Evolutionary conservation across 2,113 vertebrate genomes (phyloP).

Genomic region (Ammodytes dubius): DNA sequence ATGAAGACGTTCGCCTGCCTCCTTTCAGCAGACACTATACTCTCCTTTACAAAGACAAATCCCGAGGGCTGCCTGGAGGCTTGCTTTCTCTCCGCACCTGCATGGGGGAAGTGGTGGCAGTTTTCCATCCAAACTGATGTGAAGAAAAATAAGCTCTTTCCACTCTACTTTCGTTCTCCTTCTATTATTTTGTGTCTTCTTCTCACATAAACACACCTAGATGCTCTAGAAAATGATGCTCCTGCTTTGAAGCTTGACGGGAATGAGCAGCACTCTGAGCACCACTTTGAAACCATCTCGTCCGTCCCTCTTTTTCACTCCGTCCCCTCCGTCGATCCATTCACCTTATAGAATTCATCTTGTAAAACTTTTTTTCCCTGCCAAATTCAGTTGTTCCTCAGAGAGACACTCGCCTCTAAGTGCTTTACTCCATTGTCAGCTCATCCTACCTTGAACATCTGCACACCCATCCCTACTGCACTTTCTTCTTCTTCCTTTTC

Average conservation of each 20-base stretch:
- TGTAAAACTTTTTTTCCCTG: background rate
- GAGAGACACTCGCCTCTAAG: background rate
- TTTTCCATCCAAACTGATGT: conserved; percentile 8
- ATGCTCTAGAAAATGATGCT: background rate
- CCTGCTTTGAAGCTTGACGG: background rate
- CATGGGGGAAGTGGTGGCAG: background rate
- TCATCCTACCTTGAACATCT: background rate
- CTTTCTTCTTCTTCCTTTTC: background rate
- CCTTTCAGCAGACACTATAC: background rate
- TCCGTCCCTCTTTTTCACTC: background rate
- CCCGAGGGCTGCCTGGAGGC: background rate
- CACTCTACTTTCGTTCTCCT: background rate
- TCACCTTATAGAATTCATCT: background rate
- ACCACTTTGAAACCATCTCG: background rate
- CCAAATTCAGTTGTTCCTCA: background rate
- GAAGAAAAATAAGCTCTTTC: conserved; percentile 27
- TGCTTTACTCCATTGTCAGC: background rate
- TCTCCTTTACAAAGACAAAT: conserved; percentile 4
- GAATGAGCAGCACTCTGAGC: background rate
- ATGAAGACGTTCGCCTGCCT: conserved; percentile 33
- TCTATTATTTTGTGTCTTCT: background rate
- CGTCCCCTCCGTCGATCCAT: background rate
- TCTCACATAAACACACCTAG: background rate
- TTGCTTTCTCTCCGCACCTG: background rate
- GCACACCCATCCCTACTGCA: background rate